Conservation (phyloP, 1,140 invertebrate genomes). For the Drosophila ercepeae region DNA sequence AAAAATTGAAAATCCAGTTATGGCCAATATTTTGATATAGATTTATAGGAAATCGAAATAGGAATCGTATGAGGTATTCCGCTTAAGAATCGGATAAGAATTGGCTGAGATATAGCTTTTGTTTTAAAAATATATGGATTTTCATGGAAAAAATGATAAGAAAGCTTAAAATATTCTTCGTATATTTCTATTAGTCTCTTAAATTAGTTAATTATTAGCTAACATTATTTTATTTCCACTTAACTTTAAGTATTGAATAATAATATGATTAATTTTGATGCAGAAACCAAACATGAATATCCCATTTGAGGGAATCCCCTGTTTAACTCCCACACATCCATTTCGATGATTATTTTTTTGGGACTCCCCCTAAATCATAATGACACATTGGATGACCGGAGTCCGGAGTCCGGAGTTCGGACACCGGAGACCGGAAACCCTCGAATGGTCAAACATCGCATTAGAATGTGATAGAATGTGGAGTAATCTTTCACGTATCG, state of each 20-base stretch:
- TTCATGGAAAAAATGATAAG: no score
- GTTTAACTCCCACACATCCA: background rate
- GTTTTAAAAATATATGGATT: no score
- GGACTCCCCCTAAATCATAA: background rate
- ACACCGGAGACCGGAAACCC: background rate
- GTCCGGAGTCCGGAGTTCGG: background rate
- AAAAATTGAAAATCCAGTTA: no score
- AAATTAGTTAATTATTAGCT: no score
- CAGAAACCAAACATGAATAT: background rate
- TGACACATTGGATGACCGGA: constrained; percentile 1
- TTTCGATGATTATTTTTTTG: constrained; percentile 1
- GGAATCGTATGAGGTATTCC: no score
- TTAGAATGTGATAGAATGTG: background rate
- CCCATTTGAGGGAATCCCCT: background rate
- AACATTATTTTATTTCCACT: background rate
- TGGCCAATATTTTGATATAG: no score
- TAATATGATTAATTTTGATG: background rate
- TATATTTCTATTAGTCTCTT: no score
- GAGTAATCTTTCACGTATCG: constrained; percentile 26
- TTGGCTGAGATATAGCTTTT: no score
- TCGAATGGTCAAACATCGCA: constrained; percentile 2
- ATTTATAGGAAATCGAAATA: no score
- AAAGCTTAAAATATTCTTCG: no score
- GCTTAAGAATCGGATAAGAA: no score
- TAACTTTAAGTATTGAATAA: background rate